These are phyloP conservation scores for Bambusicola thoracicus DNA, from an alignment of 2,113 vertebrate genomes.

Conservation along the genomic window DNA sequence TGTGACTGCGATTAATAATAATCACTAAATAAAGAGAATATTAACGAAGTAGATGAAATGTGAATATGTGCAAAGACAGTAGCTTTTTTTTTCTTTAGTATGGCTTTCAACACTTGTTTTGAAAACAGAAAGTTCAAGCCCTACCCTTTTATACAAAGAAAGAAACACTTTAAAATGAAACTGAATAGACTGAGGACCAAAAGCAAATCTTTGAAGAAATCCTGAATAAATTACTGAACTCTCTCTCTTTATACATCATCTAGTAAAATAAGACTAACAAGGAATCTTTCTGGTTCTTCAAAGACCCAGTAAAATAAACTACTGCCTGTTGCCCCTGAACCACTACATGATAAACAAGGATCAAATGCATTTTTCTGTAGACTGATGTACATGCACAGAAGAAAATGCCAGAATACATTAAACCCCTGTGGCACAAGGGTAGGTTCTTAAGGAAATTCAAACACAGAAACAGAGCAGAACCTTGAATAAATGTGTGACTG, in stretches of 20 bases:
- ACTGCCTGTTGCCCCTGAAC: background rate
- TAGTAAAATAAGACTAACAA: background rate
- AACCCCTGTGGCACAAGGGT: background rate
- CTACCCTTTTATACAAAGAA: background rate
- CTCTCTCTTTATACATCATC: background rate
- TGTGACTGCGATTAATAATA: background rate
- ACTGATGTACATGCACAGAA: background rate
- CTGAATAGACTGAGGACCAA: background rate
- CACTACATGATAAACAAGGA: background rate
- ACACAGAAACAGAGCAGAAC: background rate
- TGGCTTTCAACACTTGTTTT: background rate
- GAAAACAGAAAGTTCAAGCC: background rate
- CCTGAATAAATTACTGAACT: background rate
- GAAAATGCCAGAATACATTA: background rate
- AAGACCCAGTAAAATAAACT: background rate
- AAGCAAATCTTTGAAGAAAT: background rate
- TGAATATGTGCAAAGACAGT: background rate
- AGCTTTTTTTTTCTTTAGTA: background rate
- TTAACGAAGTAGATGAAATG: background rate
- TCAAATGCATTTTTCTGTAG: background rate
- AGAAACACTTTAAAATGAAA: background rate
- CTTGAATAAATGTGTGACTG: background rate
- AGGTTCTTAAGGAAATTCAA: background rate
- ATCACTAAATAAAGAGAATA: background rate
- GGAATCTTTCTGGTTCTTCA: background rate